phyloP scores from a whole-genome alignment of 2,888 invertebrate species.

The Papilio demoleus region DNA sequence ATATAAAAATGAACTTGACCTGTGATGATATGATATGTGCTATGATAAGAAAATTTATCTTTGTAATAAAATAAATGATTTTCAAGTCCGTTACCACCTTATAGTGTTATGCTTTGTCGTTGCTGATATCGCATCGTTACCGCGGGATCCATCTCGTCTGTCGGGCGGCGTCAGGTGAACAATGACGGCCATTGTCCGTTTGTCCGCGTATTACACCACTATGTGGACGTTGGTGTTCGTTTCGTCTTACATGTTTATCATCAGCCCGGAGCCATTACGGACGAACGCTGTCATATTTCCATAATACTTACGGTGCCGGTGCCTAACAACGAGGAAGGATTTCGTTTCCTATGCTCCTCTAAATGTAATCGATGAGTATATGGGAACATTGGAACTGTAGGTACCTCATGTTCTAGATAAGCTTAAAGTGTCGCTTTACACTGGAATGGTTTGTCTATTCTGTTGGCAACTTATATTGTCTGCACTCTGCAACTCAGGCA shows the following conservation, averaged over 20 bases:
- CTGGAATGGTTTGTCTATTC: neutral
- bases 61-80: neutral
- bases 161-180: conserved; percentile 33
- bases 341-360: conserved; percentile 52
- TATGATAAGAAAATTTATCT: neutral
- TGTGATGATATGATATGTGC: neutral
- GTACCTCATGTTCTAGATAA: conserved; percentile 28
- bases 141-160: conserved; percentile 33
- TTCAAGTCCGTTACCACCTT: conserved; percentile 10
- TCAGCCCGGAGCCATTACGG: conserved; percentile 50
- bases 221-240: conserved; percentile 54
- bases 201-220: conserved; percentile 43
- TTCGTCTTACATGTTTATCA: conserved; percentile 70
- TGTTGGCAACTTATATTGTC: conserved; percentile 3
- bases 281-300: conserved; percentile 67
- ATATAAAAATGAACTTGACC: neutral
- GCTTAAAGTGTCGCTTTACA: conserved; percentile 4
- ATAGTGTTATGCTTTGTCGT: conserved; percentile 18
- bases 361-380: conserved; percentile 30
- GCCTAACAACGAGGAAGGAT: conserved; percentile 62
- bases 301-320: conserved; percentile 62
- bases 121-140: conserved; percentile 23
- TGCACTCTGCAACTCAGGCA: neutral
- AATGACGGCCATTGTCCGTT: conserved; percentile 35
- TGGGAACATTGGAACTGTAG: conserved; percentile 1